Evolutionary conservation across 2,888 invertebrate genomes (phyloP).

Genomic region (Formica aserva): DNA sequence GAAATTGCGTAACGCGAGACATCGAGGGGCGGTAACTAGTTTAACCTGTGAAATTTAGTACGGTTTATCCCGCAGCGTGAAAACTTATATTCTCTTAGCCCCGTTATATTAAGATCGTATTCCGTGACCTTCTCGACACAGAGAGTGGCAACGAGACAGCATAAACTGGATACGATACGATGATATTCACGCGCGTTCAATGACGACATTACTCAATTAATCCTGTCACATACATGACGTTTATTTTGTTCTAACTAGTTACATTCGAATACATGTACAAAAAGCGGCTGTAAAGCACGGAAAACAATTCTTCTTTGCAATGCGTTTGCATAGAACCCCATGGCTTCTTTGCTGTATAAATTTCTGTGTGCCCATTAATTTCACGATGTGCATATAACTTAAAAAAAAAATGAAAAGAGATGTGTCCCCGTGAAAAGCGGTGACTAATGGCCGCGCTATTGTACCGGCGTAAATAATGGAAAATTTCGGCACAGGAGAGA

Average conservation of each 20-base stretch:
- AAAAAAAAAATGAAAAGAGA: not conserved
- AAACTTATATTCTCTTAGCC: slow-evolving; percentile 49
- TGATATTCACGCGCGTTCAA: not conserved
- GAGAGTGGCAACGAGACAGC: not conserved
- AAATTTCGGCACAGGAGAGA: slow-evolving; percentile 23
- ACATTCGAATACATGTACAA: not conserved
- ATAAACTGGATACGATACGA: not conserved
- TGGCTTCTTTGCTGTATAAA: slow-evolving; percentile 4
- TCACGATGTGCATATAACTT: not conserved
- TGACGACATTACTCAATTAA: not conserved
- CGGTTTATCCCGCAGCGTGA: slow-evolving; percentile 41
- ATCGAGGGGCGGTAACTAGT: slow-evolving; percentile 48
- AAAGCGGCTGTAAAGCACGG: too few relatives aligned
- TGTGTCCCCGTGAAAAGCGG: not conserved
- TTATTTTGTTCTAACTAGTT: not conserved
- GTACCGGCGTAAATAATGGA: slow-evolving; percentile 24
- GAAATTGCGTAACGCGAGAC: slow-evolving; percentile 56
- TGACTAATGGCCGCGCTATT: not conserved
- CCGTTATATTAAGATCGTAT: slow-evolving; percentile 16
- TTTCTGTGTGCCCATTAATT: slow-evolving; percentile 3
- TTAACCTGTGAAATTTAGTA: slow-evolving; percentile 56
- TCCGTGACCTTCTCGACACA: not conserved
- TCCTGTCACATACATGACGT: not conserved
- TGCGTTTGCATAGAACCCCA: not conserved
- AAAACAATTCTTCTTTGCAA: not conserved